A percentile compares a stretch with the other conserved stretches of the same genome.
Evolutionary conservation across 2,113 vertebrate genomes (phyloP).

Genomic region (Tachuris rubrigastra): DNA sequence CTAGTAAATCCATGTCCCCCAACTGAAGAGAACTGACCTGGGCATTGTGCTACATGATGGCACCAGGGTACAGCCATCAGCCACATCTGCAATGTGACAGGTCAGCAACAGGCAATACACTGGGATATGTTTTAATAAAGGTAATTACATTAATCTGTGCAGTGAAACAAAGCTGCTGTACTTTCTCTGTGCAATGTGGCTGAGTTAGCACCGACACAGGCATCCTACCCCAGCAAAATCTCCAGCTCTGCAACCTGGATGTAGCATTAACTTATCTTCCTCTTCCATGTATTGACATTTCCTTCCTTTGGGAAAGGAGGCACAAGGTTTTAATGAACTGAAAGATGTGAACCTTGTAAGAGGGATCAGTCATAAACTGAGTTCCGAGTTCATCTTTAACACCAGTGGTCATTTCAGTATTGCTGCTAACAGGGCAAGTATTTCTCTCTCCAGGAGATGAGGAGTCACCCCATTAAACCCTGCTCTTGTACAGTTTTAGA

Average conservation of each 20-base stretch:
- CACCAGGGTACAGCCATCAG: not conserved
- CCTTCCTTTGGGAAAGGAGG: slow-evolving; percentile 22
- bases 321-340: not conserved
- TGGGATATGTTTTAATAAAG: not conserved
- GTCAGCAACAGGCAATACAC: not conserved
- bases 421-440: not conserved
- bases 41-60: not conserved
- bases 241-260: slow-evolving; percentile 7
- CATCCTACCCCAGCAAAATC: slow-evolving; percentile 26
- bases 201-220: not conserved
- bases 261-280: not conserved
- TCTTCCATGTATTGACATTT: slow-evolving; percentile 13
- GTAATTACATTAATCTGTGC: not conserved
- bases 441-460: not conserved
- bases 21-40: not conserved
- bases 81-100: not conserved
- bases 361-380: not conserved
- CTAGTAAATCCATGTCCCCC: not conserved
- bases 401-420: not conserved
- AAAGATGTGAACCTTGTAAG: not conserved
- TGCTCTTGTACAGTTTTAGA: not conserved
- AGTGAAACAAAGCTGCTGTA: not conserved
- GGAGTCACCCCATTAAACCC: not conserved
- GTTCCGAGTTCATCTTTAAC: not conserved
- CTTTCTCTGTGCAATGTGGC: not conserved